Evolutionary conservation across 2,888 invertebrate species (phyloP), one percentile per base, ranked within the genome.

Genomic region (Lithosia quadra): DNA sequence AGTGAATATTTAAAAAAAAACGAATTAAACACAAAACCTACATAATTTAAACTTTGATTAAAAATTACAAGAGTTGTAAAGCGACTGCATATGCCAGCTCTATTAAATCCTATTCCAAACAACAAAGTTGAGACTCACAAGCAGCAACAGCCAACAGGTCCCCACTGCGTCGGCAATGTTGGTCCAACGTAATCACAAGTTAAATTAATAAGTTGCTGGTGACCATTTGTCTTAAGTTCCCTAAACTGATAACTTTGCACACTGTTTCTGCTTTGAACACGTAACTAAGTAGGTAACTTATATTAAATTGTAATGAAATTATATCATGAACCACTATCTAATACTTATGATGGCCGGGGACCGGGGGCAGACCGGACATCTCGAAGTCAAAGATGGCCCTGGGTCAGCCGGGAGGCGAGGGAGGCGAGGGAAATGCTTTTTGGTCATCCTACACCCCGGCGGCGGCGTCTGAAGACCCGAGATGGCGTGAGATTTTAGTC

Each of bases 121-220:
- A 55, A 61, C 61, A 55, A 62, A 67, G 56, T 67, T 33, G 1
- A 43, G 39, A 43, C 18, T 43, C 43, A 36, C 28, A 15, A 60
- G 36, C 53, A 36, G 43, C 24, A 59, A 43, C 43, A 33, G 13
- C 13, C 15, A 67, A 60, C 71, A 62, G 67, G 63, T 56, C 24
- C 55, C 64, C 53, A 53, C n/a, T 61, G n/a, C 68, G 21, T 62
- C 53, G 58, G 39, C 68, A 68, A 77, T 55, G 69, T 62, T 57
- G 69, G 76, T 72, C 70, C 55, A 74, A 76, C 68, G 72, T 78
- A 72, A 76, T 79, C 69, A 69, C 34, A 78, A 81, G 66, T 81
- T 81, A 56, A 73, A 80, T 80, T 80, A 73, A 79, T 75, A 67
- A 60, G 36, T 78, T 73, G 34, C 55, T 62, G 60, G 56, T 57